phyloP scores from a whole-genome alignment of 2,113 vertebrate genomes.

The Cryptomyrus ogoouensis region DNA sequence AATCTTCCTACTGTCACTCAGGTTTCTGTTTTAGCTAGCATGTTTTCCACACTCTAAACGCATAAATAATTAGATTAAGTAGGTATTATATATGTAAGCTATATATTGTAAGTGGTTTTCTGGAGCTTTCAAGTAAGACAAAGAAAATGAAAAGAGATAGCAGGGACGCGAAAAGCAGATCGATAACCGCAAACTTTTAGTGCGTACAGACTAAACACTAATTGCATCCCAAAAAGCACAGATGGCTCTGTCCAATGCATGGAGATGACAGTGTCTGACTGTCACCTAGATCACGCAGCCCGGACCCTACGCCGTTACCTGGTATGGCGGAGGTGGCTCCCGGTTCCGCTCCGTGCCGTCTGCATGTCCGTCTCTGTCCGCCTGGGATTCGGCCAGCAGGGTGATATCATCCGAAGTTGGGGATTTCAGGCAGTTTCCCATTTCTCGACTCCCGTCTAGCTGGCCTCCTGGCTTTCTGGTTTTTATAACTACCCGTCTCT shows the following conservation, averaged over 20 bases:
- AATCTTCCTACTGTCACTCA: neutral
- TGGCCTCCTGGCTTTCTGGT: neutral
- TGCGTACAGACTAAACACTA: neutral
- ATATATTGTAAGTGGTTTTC: neutral
- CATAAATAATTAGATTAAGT: neutral
- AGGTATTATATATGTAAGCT: neutral
- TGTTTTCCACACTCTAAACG: neutral
- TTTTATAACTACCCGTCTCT: neutral
- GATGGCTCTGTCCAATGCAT: neutral
- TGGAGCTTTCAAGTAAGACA: neutral
- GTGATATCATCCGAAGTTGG: slow-evolving; percentile 89
- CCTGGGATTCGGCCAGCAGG: slow-evolving; percentile 85
- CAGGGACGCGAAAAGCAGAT: neutral
- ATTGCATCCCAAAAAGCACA: neutral
- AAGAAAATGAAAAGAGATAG: neutral
- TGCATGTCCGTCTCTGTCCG: slow-evolving; percentile 81
- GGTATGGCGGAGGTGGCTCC: slow-evolving; percentile 88
- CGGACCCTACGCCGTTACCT: slow-evolving; percentile 55
- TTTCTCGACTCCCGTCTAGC: slow-evolving; percentile 43
- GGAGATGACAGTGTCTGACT: neutral
- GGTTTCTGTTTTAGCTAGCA: neutral
- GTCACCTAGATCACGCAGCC: neutral
- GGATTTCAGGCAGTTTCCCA: slow-evolving; percentile 92
- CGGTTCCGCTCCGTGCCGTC: slow-evolving; percentile 83
- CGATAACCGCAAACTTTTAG: neutral